Base-by-base conservation (phyloP, 2,888 invertebrate genomes). In the Hymenopus coronatus region DNA sequence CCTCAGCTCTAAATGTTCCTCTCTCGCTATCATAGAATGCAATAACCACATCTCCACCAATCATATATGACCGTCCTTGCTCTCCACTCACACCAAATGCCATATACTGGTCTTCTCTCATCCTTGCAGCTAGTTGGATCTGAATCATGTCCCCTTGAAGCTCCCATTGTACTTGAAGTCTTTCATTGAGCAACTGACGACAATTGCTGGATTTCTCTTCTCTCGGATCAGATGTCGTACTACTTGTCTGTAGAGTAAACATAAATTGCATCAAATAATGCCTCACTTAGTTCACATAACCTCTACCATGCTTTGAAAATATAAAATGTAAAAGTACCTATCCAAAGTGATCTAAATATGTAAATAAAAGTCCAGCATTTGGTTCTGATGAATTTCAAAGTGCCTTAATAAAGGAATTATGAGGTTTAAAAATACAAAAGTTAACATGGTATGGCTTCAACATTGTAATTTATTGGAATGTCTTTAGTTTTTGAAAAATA, bases 131-230 rank as follows among this genome's bases (percentile, higher is more conserved):
- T 84, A 98, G 92, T 70, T 97, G 96, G 88, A 98, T 96, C 92
- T 97, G 96, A 3, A 98, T 95, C 90, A 96, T 95, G 88, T 96
- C 96, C 92, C 95, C 89, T 93, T 96, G 95, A 88, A 97, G 93
- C 92, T 97, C 96, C 98, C 98, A 98, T 91, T 97, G 96, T 27
- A 98, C 96, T 94, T 98, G 98, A 90, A 98, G 94, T 90, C 96
- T 95, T 91, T 97, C 97, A 90, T 97, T 96, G 91, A 98, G 94
- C 91, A 98, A 95, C 93, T 98, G 97, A 90, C 97, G 96, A 93
- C 98, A 98, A 93, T 98, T 98, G 92, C 95, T 96, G 91, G 94
- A 92, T 90, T 94, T 93, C 8, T 93, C 94, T 90, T 94, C 94
- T 28, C 93, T 92, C 4, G 95, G 94, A 6, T 95, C 94, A 40